phyloP scores from a whole-genome alignment of 1,140 invertebrate genomes.

The Dreissena polymorpha region DNA sequence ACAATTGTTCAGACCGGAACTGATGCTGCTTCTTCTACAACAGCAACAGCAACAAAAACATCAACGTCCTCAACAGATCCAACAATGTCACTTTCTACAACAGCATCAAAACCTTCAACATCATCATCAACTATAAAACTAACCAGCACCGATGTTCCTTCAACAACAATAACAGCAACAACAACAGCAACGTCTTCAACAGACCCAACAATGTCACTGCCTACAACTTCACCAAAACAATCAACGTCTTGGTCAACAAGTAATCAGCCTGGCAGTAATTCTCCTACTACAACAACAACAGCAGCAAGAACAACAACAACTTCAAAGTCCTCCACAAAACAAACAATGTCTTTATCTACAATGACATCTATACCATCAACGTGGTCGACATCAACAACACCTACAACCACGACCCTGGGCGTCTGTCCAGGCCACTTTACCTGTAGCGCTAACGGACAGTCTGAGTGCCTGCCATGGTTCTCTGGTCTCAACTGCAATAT shows the following conservation, averaged over 20 bases:
- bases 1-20: neutral
- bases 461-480: slow-evolving; percentile 36
- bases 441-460: slow-evolving; percentile 6
- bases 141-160: too few relatives aligned
- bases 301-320: slow-evolving; percentile 20
- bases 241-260: too few relatives aligned
- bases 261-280: neutral
- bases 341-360: slow-evolving; percentile 13
- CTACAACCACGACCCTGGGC: slow-evolving; percentile 31
- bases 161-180: neutral
- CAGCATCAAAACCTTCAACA: neutral
- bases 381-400: slow-evolving; percentile 28
- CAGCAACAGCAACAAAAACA: neutral
- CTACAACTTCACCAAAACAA: neutral
- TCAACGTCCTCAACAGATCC: neutral
- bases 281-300: neutral
- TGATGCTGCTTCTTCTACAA: neutral
- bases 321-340: neutral
- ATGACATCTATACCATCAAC: slow-evolving; percentile 10
- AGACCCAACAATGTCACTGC: neutral
- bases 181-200: neutral
- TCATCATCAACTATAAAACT: neutral
- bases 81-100: neutral
- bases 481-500: slow-evolving; percentile 41
- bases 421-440: slow-evolving; percentile 46